Percentiles rank a stretch among this genome's conserved stretches.
phyloP scores from a whole-genome alignment of 2,113 vertebrate genomes.

The Tragelaphus strepsiceros region DNA sequence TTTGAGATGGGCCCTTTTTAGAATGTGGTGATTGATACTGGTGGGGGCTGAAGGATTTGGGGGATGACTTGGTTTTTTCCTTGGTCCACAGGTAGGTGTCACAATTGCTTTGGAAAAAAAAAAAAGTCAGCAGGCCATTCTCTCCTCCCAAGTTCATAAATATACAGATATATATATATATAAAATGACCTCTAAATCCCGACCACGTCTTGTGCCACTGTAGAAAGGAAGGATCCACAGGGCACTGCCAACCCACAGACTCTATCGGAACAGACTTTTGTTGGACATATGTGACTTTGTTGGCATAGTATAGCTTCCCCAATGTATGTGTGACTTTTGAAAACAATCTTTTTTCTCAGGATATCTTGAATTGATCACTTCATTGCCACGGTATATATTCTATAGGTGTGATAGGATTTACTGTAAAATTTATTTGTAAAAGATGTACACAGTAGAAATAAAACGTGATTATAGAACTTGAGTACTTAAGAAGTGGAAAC shows the following conservation, averaged over 20 bases:
- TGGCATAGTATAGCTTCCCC: slow-evolving; percentile 88
- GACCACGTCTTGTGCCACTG: slow-evolving; percentile 89
- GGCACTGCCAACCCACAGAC: slow-evolving; percentile 83
- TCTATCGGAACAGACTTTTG: slow-evolving; percentile 77
- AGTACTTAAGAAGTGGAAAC: slow-evolving; percentile 95
- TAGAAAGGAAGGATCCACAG: slow-evolving; percentile 84
- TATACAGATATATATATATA: slow-evolving; percentile 35
- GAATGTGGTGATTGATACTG: slow-evolving; percentile 30
- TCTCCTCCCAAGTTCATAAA: slow-evolving; percentile 84
- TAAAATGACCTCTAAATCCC: slow-evolving; percentile 83
- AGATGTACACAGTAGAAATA: slow-evolving; percentile 88
- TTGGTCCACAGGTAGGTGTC: slow-evolving; percentile 98
- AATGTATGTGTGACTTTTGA: slow-evolving; percentile 90
- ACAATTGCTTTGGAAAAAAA: slow-evolving; percentile 95
- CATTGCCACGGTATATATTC: slow-evolving; percentile 94
- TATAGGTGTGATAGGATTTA: slow-evolving; percentile 89
- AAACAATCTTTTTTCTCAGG: slow-evolving; percentile 96
- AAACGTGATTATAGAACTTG: slow-evolving; percentile 89
- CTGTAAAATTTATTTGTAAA: slow-evolving; percentile 90
- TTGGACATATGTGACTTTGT: slow-evolving; percentile 85
- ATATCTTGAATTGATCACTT: slow-evolving; percentile 91
- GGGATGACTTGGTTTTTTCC: slow-evolving; percentile 88
- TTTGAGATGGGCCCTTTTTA: not conserved
- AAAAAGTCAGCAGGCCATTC: slow-evolving; percentile 85
- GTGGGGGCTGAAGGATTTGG: slow-evolving; percentile 75